Conservation (phyloP, 2,113 vertebrate species). For the Tenrec ecaudatus region DNA sequence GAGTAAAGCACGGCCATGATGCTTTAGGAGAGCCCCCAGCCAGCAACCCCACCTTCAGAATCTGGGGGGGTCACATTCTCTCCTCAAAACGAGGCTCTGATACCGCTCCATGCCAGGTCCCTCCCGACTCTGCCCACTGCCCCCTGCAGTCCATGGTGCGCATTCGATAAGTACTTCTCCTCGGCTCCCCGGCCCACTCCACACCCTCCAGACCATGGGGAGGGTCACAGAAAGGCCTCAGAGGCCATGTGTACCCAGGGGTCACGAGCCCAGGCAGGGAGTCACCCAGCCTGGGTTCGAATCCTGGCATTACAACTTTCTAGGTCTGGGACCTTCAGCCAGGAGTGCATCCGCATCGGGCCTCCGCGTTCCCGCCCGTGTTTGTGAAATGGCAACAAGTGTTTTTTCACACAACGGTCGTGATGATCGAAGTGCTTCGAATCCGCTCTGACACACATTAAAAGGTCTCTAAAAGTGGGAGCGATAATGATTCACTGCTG, state of each 20-base stretch:
- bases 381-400: neutral
- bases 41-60: too few species aligned
- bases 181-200: neutral
- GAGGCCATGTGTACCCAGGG: fast-evolving
- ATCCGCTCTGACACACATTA: neutral
- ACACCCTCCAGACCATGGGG: neutral
- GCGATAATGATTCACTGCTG: neutral
- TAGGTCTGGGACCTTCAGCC: neutral
- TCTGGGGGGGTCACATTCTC: neutral
- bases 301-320: neutral
- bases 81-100: neutral
- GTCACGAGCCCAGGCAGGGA: too few species aligned
- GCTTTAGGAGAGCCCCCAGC: neutral
- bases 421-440: neutral
- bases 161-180: fast-evolving
- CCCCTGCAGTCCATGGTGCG: neutral
- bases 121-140: neutral
- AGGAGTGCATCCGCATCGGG: neutral
- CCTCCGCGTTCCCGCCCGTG: neutral
- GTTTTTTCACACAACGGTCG: neutral
- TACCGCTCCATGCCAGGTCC: neutral
- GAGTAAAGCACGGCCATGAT: too few species aligned
- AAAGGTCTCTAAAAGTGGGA: neutral
- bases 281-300: neutral
- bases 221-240: neutral